These are phyloP conservation scores for Eupithecia tripunctaria DNA, from an alignment of 2,888 invertebrate genomes.

Conservation along the genomic window DNA sequence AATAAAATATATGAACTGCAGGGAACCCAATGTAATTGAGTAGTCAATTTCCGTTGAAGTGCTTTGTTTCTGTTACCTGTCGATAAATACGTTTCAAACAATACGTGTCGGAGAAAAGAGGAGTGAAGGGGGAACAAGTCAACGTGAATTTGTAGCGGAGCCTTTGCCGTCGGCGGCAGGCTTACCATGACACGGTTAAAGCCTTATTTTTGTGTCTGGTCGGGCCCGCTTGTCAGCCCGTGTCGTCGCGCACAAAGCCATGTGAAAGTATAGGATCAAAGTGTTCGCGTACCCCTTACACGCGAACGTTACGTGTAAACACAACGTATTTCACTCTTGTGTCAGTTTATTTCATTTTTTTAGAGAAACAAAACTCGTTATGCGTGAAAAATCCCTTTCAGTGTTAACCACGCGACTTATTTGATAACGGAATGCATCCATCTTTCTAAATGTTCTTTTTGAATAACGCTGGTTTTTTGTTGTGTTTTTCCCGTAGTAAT, in stretches of 20 bases:
- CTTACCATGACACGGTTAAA: slow-evolving; percentile 83
- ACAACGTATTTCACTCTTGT: slow-evolving; percentile 60
- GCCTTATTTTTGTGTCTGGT: slow-evolving; percentile 84
- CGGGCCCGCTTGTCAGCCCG: slow-evolving; percentile 81
- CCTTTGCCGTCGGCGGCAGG: slow-evolving; percentile 83
- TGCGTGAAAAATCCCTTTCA: slow-evolving; percentile 47
- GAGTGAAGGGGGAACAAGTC: slow-evolving; percentile 70
- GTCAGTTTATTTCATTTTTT: slow-evolving; percentile 58
- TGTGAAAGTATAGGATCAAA: slow-evolving; percentile 83
- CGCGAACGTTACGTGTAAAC: slow-evolving; percentile 67
- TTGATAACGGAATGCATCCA: slow-evolving; percentile 32
- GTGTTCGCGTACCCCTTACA: slow-evolving; percentile 68
- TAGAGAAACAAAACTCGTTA: slow-evolving; percentile 42
- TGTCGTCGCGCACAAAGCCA: slow-evolving; percentile 79
- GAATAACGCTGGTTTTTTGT: not conserved
- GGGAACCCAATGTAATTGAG: slow-evolving; percentile 33
- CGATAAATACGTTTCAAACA: slow-evolving; percentile 56
- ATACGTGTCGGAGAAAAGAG: slow-evolving; percentile 59
- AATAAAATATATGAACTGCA: slow-evolving; percentile 27
- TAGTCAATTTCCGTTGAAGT: slow-evolving; percentile 37
- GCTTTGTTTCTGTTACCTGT: slow-evolving; percentile 43
- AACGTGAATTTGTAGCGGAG: slow-evolving; percentile 80
- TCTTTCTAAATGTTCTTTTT: slow-evolving; percentile 1
- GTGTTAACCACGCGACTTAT: slow-evolving; percentile 46
- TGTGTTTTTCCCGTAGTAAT: not conserved